Evolutionary conservation across 1,140 invertebrate species (phyloP).

Genomic region (Lamellibrachia luymesi): DNA sequence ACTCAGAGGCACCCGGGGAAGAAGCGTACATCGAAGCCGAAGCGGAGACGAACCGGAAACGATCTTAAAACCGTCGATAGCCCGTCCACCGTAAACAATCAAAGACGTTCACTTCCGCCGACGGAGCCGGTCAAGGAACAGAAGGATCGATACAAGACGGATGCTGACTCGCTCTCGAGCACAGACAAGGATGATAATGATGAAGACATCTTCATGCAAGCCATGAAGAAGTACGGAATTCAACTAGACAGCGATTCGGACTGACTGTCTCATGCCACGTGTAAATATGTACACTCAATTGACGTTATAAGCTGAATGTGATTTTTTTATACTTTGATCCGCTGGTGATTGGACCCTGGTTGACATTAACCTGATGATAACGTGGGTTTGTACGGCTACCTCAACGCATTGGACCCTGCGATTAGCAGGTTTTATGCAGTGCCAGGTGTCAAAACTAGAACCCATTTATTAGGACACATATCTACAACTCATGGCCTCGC

Average conservation of each 20-base stretch:
- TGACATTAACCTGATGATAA: not conserved
- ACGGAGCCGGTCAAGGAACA: not conserved
- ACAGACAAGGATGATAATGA: slow-evolving; percentile 7
- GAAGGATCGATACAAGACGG: not conserved
- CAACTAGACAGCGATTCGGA: not conserved
- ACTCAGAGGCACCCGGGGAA: not conserved
- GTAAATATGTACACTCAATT: not conserved
- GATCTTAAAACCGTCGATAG: not conserved
- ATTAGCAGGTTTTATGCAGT: too few species aligned
- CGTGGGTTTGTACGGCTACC: not conserved
- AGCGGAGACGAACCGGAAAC: not conserved
- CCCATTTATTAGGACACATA: not conserved
- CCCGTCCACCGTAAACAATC: not conserved
- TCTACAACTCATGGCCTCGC: not conserved
- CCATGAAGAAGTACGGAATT: slow-evolving; percentile 16
- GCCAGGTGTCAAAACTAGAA: not conserved
- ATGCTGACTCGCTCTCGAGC: not conserved
- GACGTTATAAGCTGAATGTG: not conserved
- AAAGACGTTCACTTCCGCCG: not conserved
- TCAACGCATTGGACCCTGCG: not conserved
- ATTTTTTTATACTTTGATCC: not conserved
- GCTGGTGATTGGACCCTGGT: not conserved
- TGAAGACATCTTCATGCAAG: slow-evolving; percentile 9
- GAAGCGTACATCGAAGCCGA: not conserved
- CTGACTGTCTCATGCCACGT: not conserved